Evolutionary conservation across 2,888 invertebrate species (phyloP).

Genomic region (Glaucopsyche alexis): DNA sequence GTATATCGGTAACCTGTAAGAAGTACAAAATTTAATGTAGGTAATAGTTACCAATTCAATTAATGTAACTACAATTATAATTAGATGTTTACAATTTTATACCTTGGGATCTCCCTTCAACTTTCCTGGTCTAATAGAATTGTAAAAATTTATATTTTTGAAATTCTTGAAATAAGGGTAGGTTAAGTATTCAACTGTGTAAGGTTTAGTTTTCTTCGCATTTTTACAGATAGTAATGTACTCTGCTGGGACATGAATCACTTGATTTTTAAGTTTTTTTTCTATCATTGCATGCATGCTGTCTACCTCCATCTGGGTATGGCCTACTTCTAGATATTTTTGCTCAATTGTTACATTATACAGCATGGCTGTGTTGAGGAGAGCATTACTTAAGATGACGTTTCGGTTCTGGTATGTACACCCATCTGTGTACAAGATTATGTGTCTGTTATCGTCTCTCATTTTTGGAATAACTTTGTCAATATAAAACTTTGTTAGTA

Average conservation of each 20-base stretch:
- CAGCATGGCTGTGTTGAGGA: constrained; percentile 32
- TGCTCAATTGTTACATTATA: constrained; percentile 39
- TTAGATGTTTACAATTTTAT: constrained; percentile 30
- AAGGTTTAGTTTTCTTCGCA: constrained; percentile 32
- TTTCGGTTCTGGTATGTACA: no score
- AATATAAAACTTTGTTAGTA: constrained; percentile 34
- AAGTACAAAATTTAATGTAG: constrained; percentile 8
- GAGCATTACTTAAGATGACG: no score
- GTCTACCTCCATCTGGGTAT: constrained; percentile 41
- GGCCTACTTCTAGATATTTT: constrained; percentile 39
- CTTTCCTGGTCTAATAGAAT: constrained; percentile 33
- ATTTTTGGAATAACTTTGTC: neutral
- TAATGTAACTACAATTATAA: constrained; percentile 4
- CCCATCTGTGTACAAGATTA: no score
- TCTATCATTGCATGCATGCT: constrained; percentile 39
- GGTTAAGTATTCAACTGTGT: constrained; percentile 28
- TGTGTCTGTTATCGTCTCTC: constrained; percentile 33
- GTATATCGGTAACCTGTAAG: constrained; percentile 33
- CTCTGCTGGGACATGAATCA: constrained; percentile 36
- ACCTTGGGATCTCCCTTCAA: constrained; percentile 33
- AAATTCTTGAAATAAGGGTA: constrained; percentile 31
- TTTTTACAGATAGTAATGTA: constrained; percentile 33
- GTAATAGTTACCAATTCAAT: neutral
- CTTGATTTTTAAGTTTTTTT: constrained; percentile 36
- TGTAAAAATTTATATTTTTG: constrained; percentile 31